phyloP scores from a whole-genome alignment of 2,888 invertebrate genomes.

The Gandaritis pyraliata region DNA sequence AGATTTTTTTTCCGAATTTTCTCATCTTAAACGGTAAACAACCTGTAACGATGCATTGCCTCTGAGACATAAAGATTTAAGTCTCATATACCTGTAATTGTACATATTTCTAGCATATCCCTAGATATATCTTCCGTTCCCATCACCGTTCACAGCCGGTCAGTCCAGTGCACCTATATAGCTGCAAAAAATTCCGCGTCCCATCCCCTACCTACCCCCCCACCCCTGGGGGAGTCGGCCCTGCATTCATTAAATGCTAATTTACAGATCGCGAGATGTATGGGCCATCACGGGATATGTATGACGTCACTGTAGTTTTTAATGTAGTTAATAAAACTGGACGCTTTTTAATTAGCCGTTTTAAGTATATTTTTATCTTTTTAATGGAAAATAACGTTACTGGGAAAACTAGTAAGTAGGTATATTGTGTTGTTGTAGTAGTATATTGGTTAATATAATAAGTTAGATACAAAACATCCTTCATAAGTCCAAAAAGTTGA shows the following conservation, averaged over 20 bases:
- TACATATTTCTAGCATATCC: constrained; percentile 10
- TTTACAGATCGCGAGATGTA: constrained; percentile 77
- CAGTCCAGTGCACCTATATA: constrained; percentile 69
- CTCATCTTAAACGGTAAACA: no score
- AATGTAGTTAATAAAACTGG: constrained; percentile 5
- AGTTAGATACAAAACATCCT: no score
- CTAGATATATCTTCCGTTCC: constrained; percentile 46
- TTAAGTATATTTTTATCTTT: no score
- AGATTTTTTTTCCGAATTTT: no score
- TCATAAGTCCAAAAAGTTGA: no score
- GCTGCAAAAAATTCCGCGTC: constrained; percentile 61
- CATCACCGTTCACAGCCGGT: constrained; percentile 40
- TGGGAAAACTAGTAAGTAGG: no score
- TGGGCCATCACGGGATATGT: constrained; percentile 50
- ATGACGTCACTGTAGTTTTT: constrained; percentile 35
- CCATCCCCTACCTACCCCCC: constrained; percentile 42
- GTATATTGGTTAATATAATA: no score
- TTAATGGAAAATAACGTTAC: no score
- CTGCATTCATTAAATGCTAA: constrained; percentile 82
- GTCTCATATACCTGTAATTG: no score
- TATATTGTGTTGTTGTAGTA: no score
- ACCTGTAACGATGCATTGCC: no score
- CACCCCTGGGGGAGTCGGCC: constrained; percentile 46
- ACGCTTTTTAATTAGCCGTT: not conserved
- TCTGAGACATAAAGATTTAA: no score